Evolutionary conservation across 2,113 vertebrate species (phyloP).

Genomic region (Terrapene triunguis): DNA sequence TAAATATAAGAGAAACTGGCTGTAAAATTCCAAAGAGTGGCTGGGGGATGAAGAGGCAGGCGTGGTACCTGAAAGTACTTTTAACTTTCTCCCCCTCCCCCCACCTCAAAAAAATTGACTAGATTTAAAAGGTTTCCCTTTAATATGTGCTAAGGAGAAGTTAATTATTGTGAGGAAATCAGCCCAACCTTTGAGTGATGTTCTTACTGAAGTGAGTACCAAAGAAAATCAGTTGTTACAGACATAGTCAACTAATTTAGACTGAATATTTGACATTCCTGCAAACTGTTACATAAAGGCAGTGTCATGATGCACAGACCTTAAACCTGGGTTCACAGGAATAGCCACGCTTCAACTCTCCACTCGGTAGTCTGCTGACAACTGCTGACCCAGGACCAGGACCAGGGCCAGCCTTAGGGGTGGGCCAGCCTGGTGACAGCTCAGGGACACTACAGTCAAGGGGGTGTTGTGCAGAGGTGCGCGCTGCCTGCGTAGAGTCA

Average conservation of each 20-base stretch:
- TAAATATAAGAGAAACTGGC: neutral
- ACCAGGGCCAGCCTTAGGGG: no score
- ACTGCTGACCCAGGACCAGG: neutral
- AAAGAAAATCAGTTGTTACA: neutral
- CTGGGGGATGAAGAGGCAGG: neutral
- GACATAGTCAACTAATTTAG: neutral
- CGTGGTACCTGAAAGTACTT: neutral
- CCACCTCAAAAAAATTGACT: neutral
- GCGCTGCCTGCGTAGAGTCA: no score
- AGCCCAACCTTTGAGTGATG: neutral
- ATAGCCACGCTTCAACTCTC: neutral
- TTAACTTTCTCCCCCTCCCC: no score
- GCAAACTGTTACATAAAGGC: neutral
- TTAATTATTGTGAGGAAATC: neutral
- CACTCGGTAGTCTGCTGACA: neutral
- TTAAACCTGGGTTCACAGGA: neutral
- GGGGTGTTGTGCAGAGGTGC: no score
- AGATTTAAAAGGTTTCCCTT: neutral
- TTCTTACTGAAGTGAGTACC: neutral
- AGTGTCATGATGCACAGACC: neutral
- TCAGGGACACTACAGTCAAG: no score
- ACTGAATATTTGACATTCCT: neutral
- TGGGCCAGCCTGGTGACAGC: no score
- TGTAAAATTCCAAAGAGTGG: neutral
- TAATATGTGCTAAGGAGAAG: neutral